Percentiles rank a stretch among this genome's conserved stretches.
These are phyloP conservation scores for Cichladusa arquata DNA, from an alignment of 2,113 vertebrate species.

Conservation along the genomic window DNA sequence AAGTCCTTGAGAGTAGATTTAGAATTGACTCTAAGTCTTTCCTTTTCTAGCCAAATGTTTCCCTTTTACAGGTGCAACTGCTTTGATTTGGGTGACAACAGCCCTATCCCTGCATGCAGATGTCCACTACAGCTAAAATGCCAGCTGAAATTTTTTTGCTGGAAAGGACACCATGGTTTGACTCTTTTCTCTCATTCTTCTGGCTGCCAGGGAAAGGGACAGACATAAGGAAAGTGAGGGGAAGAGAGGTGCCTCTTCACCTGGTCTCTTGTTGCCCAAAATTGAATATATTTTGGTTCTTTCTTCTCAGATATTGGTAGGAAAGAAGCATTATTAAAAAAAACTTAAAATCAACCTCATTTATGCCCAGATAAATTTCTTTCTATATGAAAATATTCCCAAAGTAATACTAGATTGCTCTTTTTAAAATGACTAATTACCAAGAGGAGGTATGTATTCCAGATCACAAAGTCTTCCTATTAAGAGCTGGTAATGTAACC, in stretches of 20 bases:
- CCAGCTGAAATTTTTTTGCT: not conserved
- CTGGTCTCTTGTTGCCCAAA: not conserved
- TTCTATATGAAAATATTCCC: not conserved
- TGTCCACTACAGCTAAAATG: not conserved
- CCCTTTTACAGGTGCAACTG: not conserved
- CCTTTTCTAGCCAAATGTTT: not conserved
- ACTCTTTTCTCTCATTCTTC: not conserved
- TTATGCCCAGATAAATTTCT: not conserved
- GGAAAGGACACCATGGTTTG: not conserved
- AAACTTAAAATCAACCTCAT: not conserved
- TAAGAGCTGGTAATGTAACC: not conserved
- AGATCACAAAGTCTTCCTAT: not conserved
- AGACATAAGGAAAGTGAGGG: not conserved
- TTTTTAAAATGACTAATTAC: not conserved
- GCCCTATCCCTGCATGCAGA: not conserved
- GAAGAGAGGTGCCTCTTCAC: not conserved
- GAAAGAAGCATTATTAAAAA: not conserved
- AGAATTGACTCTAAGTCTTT: not conserved
- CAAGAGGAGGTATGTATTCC: accelerated
- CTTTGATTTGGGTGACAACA: not conserved
- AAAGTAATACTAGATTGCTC: not conserved
- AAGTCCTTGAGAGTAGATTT: not conserved
- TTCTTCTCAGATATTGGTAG: not conserved
- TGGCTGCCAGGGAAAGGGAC: not conserved
- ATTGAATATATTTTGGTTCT: not conserved